These are phyloP conservation scores for Heliconius nattereri DNA, from an alignment of 1,140 invertebrate genomes.

Conservation along the genomic window DNA sequence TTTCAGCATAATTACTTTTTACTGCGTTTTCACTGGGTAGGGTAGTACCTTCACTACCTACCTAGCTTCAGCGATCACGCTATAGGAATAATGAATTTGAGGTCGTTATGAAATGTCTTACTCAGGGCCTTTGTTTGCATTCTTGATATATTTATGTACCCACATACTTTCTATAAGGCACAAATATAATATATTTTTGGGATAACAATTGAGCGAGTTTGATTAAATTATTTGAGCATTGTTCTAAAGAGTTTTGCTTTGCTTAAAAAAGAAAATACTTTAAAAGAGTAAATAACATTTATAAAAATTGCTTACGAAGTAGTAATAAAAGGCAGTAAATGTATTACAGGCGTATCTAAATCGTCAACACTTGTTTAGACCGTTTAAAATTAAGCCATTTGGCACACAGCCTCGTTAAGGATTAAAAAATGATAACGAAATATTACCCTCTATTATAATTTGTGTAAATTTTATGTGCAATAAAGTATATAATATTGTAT, in stretches of 20 bases:
- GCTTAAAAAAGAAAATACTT: background rate
- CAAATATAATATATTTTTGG: background rate
- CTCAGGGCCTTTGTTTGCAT: background rate
- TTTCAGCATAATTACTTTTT: background rate
- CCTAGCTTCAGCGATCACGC: background rate
- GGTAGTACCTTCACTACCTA: background rate
- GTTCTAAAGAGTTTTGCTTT: background rate
- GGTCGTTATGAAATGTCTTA: background rate
- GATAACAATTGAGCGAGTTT: background rate
- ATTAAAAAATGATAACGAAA: conserved; percentile 8
- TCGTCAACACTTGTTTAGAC: background rate
- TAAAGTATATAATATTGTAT: too few relatives aligned
- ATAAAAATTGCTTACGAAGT: background rate
- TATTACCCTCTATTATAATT: too few relatives aligned
- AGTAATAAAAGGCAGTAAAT: background rate
- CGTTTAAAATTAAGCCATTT: conserved; percentile 26
- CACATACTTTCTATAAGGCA: background rate
- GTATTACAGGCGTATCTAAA: background rate
- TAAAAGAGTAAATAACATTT: background rate
- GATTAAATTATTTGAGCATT: background rate
- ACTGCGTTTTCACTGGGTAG: background rate
- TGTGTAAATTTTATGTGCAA: too few relatives aligned
- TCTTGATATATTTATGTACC: background rate
- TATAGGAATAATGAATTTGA: background rate
- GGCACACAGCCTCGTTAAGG: conserved; percentile 8